Conservation (phyloP, 2,797 vertebrate species). For the Dryobates pubescens region DNA sequence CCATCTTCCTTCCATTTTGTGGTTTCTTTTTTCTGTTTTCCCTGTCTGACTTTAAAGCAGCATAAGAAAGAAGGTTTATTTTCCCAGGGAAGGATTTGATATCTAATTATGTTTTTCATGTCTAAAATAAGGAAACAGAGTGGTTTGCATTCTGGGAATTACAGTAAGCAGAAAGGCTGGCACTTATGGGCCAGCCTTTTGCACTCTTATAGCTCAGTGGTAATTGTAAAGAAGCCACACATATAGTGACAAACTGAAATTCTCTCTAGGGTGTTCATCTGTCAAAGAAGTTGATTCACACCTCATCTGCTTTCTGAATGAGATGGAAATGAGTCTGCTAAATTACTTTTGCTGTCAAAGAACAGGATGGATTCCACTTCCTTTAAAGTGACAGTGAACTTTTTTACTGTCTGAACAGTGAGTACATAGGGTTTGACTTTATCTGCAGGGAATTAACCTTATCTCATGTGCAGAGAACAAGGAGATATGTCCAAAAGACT, state of each 20-base stretch:
- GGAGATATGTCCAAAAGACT: not conserved
- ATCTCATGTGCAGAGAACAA: not conserved
- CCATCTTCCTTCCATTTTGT: not conserved
- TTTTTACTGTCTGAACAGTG: not conserved
- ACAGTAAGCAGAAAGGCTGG: not conserved
- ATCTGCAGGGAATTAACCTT: constrained; percentile 34
- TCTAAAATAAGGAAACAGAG: constrained; percentile 16
- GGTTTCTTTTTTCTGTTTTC: not conserved
- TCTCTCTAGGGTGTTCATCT: constrained; percentile 44
- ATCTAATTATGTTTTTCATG: not conserved
- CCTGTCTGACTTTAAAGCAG: not conserved
- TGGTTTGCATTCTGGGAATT: not conserved
- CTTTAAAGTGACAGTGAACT: constrained; percentile 42
- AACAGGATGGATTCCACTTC: not conserved
- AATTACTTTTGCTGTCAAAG: constrained; percentile 59
- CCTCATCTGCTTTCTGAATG: constrained; percentile 64
- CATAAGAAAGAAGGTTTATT: not conserved
- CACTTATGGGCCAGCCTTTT: not conserved
- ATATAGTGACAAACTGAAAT: constrained; percentile 49
- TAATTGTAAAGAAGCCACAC: constrained; percentile 40
- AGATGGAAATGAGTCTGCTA: constrained; percentile 55
- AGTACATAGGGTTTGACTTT: not conserved
- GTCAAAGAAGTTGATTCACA: constrained; percentile 61
- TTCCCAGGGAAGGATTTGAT: not conserved
- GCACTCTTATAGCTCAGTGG: not conserved